Evolutionary conservation across 2,888 invertebrate genomes (phyloP).

Genomic region (Cryptocephalus primarius): DNA sequence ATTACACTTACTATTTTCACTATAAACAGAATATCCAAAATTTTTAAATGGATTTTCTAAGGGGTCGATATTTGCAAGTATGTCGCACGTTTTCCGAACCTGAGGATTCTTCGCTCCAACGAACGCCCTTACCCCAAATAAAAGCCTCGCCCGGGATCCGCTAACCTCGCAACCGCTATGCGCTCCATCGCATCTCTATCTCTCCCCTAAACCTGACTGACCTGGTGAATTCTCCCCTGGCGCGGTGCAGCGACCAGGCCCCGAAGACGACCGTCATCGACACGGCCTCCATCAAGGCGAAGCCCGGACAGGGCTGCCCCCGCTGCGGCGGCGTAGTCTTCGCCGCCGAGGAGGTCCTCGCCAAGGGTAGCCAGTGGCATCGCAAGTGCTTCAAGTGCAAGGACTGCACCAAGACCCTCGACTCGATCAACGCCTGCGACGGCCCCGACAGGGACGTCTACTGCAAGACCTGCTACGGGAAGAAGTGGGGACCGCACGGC

Average conservation of each 20-base stretch:
- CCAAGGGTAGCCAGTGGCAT: slow-evolving; percentile 85
- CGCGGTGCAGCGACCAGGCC: slow-evolving; percentile 52
- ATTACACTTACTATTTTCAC: no score
- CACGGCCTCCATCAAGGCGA: slow-evolving; percentile 68
- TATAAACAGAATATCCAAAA: no score
- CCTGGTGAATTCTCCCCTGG: no score
- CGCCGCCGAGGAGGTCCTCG: slow-evolving; percentile 88
- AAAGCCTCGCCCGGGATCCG: no score
- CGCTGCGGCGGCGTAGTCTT: slow-evolving; percentile 84
- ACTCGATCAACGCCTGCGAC: slow-evolving; percentile 92
- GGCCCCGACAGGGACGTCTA: slow-evolving; percentile 88
- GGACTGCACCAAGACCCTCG: slow-evolving; percentile 87
- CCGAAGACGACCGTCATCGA: slow-evolving; percentile 69
- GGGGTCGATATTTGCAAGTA: no score
- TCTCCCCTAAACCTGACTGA: no score
- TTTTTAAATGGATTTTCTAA: no score
- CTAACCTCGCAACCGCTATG: no score
- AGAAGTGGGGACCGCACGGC: slow-evolving; percentile 95
- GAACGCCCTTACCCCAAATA: no score
- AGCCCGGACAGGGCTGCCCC: slow-evolving; percentile 80
- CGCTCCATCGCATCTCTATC: no score
- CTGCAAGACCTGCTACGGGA: slow-evolving; percentile 95
- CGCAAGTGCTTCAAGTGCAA: slow-evolving; percentile 87
- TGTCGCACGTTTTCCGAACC: no score
- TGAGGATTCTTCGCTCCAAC: no score